A percentile compares a stretch with the other conserved stretches of the same genome.
Evolutionary conservation across 2,113 vertebrate species (phyloP).

Genomic region (Phalacrocorax carbo): DNA sequence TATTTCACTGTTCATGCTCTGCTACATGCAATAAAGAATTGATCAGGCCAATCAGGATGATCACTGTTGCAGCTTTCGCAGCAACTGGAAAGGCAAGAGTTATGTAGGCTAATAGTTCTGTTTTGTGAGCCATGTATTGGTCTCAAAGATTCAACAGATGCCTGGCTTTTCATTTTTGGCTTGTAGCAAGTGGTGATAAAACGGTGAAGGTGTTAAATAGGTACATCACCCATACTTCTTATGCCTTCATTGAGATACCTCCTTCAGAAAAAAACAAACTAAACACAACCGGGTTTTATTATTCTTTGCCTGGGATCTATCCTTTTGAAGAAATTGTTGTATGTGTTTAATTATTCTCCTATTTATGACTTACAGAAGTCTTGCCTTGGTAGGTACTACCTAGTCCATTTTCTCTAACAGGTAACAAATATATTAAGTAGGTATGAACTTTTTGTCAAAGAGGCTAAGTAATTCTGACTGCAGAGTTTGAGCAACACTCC

Average conservation of each 20-base stretch:
- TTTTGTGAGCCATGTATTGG: not conserved
- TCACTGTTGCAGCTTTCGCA: not conserved
- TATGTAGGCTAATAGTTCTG: not conserved
- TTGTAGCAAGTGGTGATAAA: not conserved
- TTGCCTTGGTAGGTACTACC: not conserved
- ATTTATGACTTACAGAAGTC: not conserved
- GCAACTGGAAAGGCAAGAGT: not conserved
- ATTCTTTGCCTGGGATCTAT: not conserved
- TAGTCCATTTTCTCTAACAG: not conserved
- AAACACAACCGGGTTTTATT: not conserved
- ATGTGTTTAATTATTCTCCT: not conserved
- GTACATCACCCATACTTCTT: not conserved
- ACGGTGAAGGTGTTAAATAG: not conserved
- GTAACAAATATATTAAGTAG: not conserved
- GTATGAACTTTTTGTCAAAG: not conserved
- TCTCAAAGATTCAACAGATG: not conserved
- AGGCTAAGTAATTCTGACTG: not conserved
- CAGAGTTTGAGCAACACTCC: not conserved
- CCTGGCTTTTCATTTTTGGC: not conserved
- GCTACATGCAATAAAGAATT: not conserved
- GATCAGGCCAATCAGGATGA: too few relatives aligned
- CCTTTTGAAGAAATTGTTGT: not conserved
- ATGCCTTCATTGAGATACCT: not conserved
- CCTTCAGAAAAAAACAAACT: not conserved
- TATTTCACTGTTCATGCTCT: not conserved